Percentiles rank a stretch among this genome's conserved stretches.
phyloP scores from a whole-genome alignment of 2,888 invertebrate genomes.

The Drosophila testacea region DNA sequence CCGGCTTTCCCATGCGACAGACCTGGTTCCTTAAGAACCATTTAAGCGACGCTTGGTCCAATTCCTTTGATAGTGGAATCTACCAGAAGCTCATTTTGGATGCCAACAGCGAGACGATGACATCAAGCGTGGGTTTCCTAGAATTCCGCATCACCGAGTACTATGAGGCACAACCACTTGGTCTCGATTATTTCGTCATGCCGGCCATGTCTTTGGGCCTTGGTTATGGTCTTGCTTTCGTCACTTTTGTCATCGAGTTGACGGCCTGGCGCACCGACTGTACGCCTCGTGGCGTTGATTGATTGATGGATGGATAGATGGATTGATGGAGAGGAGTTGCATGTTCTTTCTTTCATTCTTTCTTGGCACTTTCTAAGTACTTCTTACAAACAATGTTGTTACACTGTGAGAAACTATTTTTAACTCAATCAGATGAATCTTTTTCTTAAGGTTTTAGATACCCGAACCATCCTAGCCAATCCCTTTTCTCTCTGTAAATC shows the following conservation, averaged over 20 bases:
- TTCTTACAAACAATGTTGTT: conserved; percentile 30
- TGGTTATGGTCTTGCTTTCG: conserved; percentile 60
- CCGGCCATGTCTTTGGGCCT: conserved; percentile 70
- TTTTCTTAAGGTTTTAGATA: neutral
- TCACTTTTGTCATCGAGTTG: conserved; percentile 70
- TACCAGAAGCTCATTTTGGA: conserved; percentile 52
- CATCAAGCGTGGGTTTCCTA: conserved; percentile 60
- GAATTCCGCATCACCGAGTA: conserved; percentile 65
- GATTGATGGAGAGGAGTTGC: conserved; percentile 40
- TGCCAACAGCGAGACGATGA: conserved; percentile 65
- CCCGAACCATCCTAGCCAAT: neutral
- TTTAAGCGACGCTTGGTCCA: conserved; percentile 55
- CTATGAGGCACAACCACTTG: conserved; percentile 50
- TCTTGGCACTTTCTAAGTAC: conserved; percentile 40
- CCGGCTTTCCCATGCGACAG: conserved; percentile 68
- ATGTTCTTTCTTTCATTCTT: conserved; percentile 14
- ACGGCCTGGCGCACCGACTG: conserved; percentile 52
- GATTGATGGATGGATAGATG: conserved; percentile 47
- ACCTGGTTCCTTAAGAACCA: conserved; percentile 61
- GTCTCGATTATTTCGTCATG: conserved; percentile 77
- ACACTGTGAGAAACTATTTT: conserved; percentile 33
- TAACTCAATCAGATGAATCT: neutral
- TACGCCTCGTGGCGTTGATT: conserved; percentile 45
- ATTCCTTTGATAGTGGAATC: conserved; percentile 65
- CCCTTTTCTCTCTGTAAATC: neutral